phyloP scores from a whole-genome alignment of 2,797 vertebrate species.

The Rhabdomys pumilio region DNA sequence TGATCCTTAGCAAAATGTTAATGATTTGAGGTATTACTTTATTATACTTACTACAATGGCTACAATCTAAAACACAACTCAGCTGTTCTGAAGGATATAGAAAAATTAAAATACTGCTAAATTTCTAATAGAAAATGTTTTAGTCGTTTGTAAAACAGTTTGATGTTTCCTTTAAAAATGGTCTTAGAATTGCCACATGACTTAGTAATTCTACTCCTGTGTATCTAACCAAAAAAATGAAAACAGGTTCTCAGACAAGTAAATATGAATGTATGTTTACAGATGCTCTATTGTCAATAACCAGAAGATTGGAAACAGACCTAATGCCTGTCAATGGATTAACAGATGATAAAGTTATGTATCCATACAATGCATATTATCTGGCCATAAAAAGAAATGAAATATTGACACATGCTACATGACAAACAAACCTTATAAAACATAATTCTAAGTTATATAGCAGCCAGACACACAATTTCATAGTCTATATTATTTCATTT shows the following conservation, averaged over 20 bases:
- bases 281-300: conserved; percentile 24
- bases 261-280: conserved; percentile 2
- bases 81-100: background rate
- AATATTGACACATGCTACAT: conserved; percentile 24
- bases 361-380: conserved; percentile 43
- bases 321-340: background rate
- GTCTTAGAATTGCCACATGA: conserved; percentile 10
- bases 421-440: conserved; percentile 12
- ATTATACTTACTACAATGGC: background rate
- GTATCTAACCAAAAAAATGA: background rate
- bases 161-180: background rate
- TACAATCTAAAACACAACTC: conserved; percentile 2
- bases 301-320: background rate
- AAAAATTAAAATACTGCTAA: conserved; percentile 45
- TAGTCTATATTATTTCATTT: conserved; percentile 27
- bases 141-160: background rate
- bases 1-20: conserved; percentile 31
- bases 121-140: conserved; percentile 21
- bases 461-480: conserved; percentile 30
- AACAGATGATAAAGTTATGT: conserved; percentile 42
- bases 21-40: conserved; percentile 1
- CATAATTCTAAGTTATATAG: conserved; percentile 1
- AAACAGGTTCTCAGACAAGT: background rate
- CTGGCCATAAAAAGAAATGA: conserved; percentile 48
- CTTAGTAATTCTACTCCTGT: conserved; percentile 32